These are phyloP conservation scores for Trichonephila inaurata DNA, from an alignment of 1,140 invertebrate species.

Conservation along the genomic window DNA sequence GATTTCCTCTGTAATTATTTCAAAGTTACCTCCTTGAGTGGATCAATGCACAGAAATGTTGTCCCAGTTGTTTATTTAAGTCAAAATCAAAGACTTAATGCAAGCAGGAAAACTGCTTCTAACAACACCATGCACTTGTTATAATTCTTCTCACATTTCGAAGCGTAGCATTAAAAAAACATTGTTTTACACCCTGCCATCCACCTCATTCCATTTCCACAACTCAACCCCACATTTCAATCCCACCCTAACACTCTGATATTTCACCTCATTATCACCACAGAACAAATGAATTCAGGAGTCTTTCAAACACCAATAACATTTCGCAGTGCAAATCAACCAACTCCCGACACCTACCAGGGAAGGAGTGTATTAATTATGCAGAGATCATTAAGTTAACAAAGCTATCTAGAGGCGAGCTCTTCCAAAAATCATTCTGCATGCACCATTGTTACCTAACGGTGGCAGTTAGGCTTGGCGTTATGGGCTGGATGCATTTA, in stretches of 20 bases:
- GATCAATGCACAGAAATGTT: too few species aligned
- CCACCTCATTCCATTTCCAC: neutral
- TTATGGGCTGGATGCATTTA: slow-evolving; percentile 8
- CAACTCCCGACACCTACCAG: neutral
- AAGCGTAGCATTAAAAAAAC: neutral
- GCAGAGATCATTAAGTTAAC: slow-evolving; percentile 24
- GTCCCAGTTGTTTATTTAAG: too few species aligned
- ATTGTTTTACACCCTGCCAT: neutral
- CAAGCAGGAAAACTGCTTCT: too few species aligned
- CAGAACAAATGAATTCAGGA: neutral
- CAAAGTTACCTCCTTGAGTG: too few species aligned
- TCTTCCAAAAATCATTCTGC: neutral
- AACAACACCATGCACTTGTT: too few species aligned
- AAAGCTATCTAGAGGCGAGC: slow-evolving; percentile 9
- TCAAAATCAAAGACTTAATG: too few species aligned
- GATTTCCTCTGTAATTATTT: too few species aligned
- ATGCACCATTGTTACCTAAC: neutral
- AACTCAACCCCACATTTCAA: neutral
- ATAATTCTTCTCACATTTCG: too few species aligned
- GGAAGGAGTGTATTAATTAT: slow-evolving; percentile 10
- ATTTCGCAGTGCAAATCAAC: neutral
- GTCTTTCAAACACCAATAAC: slow-evolving; percentile 4
- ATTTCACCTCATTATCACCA: slow-evolving; percentile 4
- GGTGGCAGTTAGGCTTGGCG: neutral
- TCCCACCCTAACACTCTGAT: neutral